phyloP scores from a whole-genome alignment of 2,113 vertebrate species.

The Reinhardtius hippoglossoides region DNA sequence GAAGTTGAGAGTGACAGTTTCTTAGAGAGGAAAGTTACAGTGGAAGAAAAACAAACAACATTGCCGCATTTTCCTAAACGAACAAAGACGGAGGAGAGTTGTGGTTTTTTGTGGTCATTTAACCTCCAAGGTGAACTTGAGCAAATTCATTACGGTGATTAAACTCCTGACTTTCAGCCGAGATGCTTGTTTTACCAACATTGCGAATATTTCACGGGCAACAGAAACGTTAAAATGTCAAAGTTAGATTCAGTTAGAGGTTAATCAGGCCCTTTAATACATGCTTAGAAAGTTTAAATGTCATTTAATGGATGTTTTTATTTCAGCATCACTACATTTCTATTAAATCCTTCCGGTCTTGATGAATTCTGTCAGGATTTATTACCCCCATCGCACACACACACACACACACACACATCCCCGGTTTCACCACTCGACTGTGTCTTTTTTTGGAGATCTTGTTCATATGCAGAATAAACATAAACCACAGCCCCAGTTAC shows the following conservation, averaged over 20 bases:
- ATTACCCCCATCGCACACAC: background rate
- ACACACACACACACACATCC: background rate
- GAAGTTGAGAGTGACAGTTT: constrained; percentile 27
- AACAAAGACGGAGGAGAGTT: background rate
- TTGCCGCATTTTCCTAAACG: background rate
- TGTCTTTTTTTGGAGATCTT: constrained; percentile 40
- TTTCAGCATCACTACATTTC: constrained; percentile 21
- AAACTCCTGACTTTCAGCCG: background rate
- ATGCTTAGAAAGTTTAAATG: constrained; percentile 23
- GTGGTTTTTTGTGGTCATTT: background rate
- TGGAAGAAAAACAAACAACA: background rate
- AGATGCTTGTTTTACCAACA: background rate
- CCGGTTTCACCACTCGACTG: constrained; percentile 21
- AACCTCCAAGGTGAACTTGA: background rate
- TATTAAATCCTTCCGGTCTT: constrained; percentile 7
- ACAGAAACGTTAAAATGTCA: background rate
- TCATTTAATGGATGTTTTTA: constrained; percentile 13
- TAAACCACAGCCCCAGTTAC: constrained; percentile 56
- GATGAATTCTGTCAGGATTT: constrained; percentile 31
- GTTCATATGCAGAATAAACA: constrained; percentile 37
- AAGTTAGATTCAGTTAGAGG: background rate
- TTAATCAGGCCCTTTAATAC: constrained; percentile 11
- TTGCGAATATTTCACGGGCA: no score
- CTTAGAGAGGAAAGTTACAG: constrained; percentile 18
- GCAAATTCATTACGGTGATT: background rate